Evolutionary conservation across 2,113 vertebrate genomes (phyloP), one percentile per base, ranked within the genome.

Genomic region (Lutjanus erythropterus): DNA sequence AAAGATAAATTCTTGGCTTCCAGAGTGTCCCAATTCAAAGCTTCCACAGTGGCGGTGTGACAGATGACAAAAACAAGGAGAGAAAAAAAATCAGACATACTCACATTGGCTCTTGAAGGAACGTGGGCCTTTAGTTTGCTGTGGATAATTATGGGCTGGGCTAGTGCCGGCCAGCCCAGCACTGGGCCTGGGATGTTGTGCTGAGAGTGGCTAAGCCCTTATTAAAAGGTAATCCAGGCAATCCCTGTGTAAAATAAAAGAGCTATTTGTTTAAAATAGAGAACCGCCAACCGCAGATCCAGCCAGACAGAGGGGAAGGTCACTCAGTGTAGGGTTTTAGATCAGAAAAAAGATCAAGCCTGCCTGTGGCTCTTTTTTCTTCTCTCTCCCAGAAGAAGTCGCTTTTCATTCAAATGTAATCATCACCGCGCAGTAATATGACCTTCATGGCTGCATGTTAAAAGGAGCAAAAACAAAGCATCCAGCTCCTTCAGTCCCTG

Each of bases 1-100:
- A 67, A 53, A 95, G 96, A 97, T 95, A 94, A 96, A 96, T 96
- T 94, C 90, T 96, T 96, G 87, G 95, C 95, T 94, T 93, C 93
- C 92, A 73, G 75, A 70, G 85, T 78, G 90, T 93, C 91, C 95
- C 92, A 91, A 74, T 92, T 94, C 90, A 89, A 89, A 80, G 90
- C 94, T 88, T 94, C 74, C 79, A 93, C 92, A 89, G 94, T 96
- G 94, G 94, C 94, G 79, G 90, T 41, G 89, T 93, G 92, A 95
- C 90, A 72, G 79, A 94, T 86, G 86, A 91, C 81, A 69, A 86
- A 81, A 89, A 86, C 46, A 86, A 86, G 74, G 50, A 0, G 3
- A 6, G 5, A n/a, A 25, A 27, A 69, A 62, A 74, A 81, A 55
- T 37, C 52, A 94, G 69, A 88, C 90, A 53, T 10, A 35, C 92